Evolutionary conservation across 2,888 invertebrate genomes (phyloP).

Genomic region (Hyposoter dolosus): DNA sequence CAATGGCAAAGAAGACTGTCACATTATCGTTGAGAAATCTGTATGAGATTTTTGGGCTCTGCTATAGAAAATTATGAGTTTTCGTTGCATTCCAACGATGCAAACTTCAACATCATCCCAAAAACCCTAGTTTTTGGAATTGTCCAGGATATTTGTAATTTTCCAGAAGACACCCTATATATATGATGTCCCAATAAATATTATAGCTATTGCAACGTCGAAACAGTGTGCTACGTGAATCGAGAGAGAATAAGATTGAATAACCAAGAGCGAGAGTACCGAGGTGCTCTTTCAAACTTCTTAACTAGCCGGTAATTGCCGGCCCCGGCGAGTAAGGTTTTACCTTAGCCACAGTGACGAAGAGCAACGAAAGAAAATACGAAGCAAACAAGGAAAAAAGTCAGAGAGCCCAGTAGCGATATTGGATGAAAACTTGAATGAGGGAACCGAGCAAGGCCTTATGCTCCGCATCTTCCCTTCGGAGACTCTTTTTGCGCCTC

Average conservation of each 20-base stretch:
- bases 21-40: too few species aligned
- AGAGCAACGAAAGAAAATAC: constrained; percentile 15
- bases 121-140: too few species aligned
- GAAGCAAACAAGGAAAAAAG: background rate
- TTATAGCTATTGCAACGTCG: constrained; percentile 34
- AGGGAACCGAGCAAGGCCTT: constrained; percentile 32
- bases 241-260: constrained; percentile 50
- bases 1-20: too few species aligned
- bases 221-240: constrained; percentile 16
- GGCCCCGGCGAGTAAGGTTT: constrained; percentile 17
- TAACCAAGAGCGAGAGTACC: constrained; percentile 47
- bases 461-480: constrained; percentile 26
- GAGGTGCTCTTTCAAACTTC: constrained; percentile 61
- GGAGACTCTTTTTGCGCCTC: constrained; percentile 25
- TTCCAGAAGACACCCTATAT: background rate
- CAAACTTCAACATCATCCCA: too few species aligned
- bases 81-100: too few species aligned
- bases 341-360: constrained; percentile 25
- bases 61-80: too few species aligned
- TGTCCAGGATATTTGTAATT: background rate
- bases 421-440: constrained; percentile 25
- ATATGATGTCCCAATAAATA: constrained; percentile 21
- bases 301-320: constrained; percentile 63
- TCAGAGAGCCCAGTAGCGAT: constrained; percentile 13
- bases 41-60: too few species aligned